Base-by-base conservation (phyloP, 2,113 vertebrate genomes). In the Serilophus lunatus region DNA sequence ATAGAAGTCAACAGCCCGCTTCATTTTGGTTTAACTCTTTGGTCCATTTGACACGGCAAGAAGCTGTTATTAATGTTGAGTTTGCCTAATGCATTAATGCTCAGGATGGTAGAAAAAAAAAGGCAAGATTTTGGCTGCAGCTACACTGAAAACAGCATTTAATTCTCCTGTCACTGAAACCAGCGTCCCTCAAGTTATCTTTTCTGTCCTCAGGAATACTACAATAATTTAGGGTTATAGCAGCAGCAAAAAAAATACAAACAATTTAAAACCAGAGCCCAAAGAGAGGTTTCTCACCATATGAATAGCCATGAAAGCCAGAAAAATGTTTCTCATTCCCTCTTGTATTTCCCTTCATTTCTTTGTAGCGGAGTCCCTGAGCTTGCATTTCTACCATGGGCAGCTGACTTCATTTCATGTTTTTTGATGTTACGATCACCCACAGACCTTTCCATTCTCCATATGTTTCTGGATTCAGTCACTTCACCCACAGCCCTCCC, bases 391-490 rank as follows among this genome's bases (percentile, higher is more conserved):
- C 90, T 63, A 75, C 77, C 9, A 2, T 13, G 24, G 59, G 59
- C 76, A 87, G 84, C 93, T 82, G 84, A 88, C 79, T 89, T 85
- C 84, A 91, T 95, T 94, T 92, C 51, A 28, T 54, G 81, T n/a
- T 29, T 75, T 95, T 92, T 92, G 80, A 88, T 94, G 78, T 94
- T 93, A 66, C 22, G 44, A 75, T 94, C 95, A 76, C 88, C 70
- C 47, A 6, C 80, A 95, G 90, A 82, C 53, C 81, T 92, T 94
- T 92, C 82, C 72, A 4, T 86, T 82, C 83, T 68, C 74, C 63
- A 8, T 76, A 47, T 77, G 86, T 91, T 89, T 91, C 96, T 92
- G 87, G 87, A 90, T 66, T 94, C 78, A 82, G 64, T 84, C 91
- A 91, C 66, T 64, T 75, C 40, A 83, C 92, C 69, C 78, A 7